Conservation (phyloP, 2,797 vertebrate species). For the Limosa lapponica region DNA sequence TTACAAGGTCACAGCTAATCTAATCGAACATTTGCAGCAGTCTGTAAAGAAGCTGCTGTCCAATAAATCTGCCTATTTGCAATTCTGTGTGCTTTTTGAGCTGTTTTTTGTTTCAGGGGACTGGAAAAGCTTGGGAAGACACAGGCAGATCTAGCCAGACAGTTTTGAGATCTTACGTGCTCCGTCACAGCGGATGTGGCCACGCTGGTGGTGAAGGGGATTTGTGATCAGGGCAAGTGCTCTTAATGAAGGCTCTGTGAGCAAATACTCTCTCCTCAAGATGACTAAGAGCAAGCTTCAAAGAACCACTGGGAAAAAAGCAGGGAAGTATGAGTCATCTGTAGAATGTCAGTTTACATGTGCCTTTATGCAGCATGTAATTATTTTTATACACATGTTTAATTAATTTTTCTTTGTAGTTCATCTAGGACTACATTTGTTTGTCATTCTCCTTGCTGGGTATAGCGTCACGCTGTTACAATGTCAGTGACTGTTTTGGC, state of each 20-base stretch:
- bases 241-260: neutral
- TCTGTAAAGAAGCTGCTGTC: neutral
- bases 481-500: neutral
- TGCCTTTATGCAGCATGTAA: neutral
- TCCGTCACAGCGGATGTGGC: accelerated
- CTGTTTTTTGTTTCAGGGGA: neutral
- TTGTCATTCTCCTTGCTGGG: neutral
- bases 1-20: neutral
- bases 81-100: neutral
- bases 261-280: neutral
- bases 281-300: neutral
- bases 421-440: neutral
- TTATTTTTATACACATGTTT: constrained; percentile 38
- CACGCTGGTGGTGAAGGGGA: neutral
- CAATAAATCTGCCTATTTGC: neutral
- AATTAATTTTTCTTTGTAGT: constrained; percentile 26
- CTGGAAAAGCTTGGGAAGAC: neutral
- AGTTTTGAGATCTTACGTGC: accelerated
- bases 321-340: constrained; percentile 20
- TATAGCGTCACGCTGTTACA: accelerated
- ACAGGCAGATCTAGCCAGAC: neutral
- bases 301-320: neutral
- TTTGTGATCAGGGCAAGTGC: accelerated
- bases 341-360: constrained; percentile 10
- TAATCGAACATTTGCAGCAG: neutral